phyloP scores from a whole-genome alignment of 2,888 invertebrate species.

The Hypsopygia costalis region DNA sequence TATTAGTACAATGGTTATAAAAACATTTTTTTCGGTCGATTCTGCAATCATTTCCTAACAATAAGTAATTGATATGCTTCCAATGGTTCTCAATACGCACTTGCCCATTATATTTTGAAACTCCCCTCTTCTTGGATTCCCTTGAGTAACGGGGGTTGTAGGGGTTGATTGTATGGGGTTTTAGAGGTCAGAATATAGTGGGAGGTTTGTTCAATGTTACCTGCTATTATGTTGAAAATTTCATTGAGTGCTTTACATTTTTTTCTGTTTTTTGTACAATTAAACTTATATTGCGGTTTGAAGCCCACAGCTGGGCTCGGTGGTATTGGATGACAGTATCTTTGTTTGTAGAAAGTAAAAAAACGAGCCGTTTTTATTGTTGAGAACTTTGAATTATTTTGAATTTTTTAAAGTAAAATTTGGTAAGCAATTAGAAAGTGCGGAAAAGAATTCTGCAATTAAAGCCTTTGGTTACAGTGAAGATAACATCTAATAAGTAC shows the following conservation, averaged over 20 bases:
- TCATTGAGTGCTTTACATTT: slow-evolving; percentile 44
- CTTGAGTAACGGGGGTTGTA: slow-evolving; percentile 5
- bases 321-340: slow-evolving; percentile 53
- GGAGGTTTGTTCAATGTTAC: slow-evolving; percentile 28
- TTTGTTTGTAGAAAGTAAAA: slow-evolving; percentile 27
- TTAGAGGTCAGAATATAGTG: slow-evolving; percentile 23
- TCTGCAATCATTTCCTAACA: slow-evolving; percentile 55
- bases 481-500: not conserved
- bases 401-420: slow-evolving; percentile 8
- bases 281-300: slow-evolving; percentile 51
- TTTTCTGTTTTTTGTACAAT: slow-evolving; percentile 45
- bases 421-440: not conserved
- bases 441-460: not conserved
- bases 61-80: slow-evolving; percentile 69
- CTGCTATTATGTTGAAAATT: slow-evolving; percentile 52
- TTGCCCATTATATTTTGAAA: slow-evolving; percentile 27
- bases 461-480: not conserved
- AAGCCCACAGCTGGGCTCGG: slow-evolving; percentile 48
- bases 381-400: slow-evolving; percentile 6
- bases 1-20: slow-evolving; percentile 40
- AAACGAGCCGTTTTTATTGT: slow-evolving; percentile 28
- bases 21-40: slow-evolving; percentile 52
- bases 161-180: not conserved
- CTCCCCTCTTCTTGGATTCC: slow-evolving; percentile 19
- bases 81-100: slow-evolving; percentile 54